phyloP scores from a whole-genome alignment of 1,140 invertebrate genomes.

The Augochlora pura region DNA sequence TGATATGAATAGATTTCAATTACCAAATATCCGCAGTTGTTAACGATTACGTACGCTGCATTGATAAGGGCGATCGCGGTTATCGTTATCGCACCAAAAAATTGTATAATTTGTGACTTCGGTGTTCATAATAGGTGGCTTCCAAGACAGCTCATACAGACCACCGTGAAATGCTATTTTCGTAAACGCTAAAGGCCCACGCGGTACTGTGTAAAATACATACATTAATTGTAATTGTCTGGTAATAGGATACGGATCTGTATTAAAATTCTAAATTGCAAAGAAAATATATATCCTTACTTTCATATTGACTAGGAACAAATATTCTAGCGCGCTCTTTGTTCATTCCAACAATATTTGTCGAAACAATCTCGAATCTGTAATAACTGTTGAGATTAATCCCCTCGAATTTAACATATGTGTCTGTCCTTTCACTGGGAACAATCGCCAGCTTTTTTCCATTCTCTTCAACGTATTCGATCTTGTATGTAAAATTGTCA shows the following conservation, averaged over 20 bases:
- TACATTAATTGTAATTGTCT: neutral
- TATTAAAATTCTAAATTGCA: neutral
- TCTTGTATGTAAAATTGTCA: slow-evolving; percentile 79
- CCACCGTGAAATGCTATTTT: slow-evolving; percentile 86
- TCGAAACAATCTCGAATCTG: slow-evolving; percentile 80
- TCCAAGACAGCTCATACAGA: slow-evolving; percentile 87
- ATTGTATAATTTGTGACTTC: slow-evolving; percentile 84
- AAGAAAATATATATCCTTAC: slow-evolving; percentile 73
- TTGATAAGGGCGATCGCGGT: slow-evolving; percentile 82
- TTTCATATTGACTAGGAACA: slow-evolving; percentile 82
- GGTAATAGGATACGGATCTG: too few species aligned
- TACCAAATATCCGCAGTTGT: slow-evolving; percentile 5
- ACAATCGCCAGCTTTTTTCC: slow-evolving; percentile 60
- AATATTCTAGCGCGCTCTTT: slow-evolving; percentile 80
- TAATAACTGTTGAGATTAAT: slow-evolving; percentile 77
- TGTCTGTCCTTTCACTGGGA: slow-evolving; percentile 77
- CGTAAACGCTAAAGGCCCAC: slow-evolving; percentile 82
- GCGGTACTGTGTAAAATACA: slow-evolving; percentile 73
- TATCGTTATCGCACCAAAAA: slow-evolving; percentile 85
- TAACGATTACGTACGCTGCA: slow-evolving; percentile 78
- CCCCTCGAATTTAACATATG: slow-evolving; percentile 81
- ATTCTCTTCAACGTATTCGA: slow-evolving; percentile 74
- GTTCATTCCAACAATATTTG: slow-evolving; percentile 83
- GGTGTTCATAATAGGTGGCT: slow-evolving; percentile 73
- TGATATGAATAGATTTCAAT: neutral